These are phyloP conservation scores for Ceyx erithaca DNA, from an alignment of 2,797 vertebrate species.

Conservation along the genomic window DNA sequence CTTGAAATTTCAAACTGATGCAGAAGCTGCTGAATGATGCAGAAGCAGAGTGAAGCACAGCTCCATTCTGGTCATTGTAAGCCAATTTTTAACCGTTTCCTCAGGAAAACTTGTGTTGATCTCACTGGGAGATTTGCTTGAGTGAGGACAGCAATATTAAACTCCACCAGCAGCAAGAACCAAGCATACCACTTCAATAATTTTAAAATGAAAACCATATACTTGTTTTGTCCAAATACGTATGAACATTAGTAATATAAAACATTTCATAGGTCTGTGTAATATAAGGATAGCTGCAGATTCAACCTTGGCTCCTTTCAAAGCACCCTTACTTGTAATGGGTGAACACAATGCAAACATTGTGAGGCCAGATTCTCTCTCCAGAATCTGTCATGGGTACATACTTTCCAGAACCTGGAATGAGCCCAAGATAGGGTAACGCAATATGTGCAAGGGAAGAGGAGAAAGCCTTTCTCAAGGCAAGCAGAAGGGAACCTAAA, in stretches of 20 bases:
- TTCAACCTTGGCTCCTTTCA: background rate
- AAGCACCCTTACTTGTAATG: background rate
- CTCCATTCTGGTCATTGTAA: background rate
- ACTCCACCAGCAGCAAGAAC: background rate
- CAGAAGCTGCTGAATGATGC: background rate
- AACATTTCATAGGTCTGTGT: background rate
- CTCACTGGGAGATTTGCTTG: background rate
- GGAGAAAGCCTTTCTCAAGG: conserved; percentile 16
- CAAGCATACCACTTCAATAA: conserved; percentile 22
- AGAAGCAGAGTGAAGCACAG: background rate
- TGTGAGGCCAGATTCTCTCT: conserved; percentile 12
- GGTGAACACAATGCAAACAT: conserved; percentile 31
- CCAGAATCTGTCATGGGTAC: background rate
- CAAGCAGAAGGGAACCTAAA: background rate
- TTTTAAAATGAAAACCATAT: conserved; percentile 34
- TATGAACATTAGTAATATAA: background rate
- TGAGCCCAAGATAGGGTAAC: background rate
- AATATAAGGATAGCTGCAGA: conserved; percentile 6
- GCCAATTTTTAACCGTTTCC: conserved; percentile 1
- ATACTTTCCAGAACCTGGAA: background rate
- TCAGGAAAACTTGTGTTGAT: conserved; percentile 34
- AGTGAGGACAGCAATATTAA: conserved; percentile 12
- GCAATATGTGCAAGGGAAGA: background rate
- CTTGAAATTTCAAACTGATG: background rate
- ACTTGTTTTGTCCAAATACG: background rate